Base-by-base conservation (phyloP, 1,140 invertebrate species). In the Metaphire vulgaris region DNA sequence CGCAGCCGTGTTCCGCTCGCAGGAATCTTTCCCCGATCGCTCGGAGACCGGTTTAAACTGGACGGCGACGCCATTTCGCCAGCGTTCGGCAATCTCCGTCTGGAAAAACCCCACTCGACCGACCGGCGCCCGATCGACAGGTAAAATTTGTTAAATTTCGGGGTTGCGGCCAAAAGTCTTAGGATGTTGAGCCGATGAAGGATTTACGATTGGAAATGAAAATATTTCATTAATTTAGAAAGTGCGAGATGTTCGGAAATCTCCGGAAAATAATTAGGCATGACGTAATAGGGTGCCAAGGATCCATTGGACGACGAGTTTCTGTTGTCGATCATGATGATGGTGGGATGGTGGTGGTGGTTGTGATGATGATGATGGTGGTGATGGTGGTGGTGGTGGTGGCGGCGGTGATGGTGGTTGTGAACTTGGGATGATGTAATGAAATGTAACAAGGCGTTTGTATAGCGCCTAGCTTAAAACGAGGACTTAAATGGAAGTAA, bases 351-450 rank as follows among this genome's bases (percentile, higher is more conserved):
- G n/a, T n/a, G n/a, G n/a, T n/a, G n/a, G n/a, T n/a, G n/a, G n/a
- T n/a, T n/a, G n/a, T n/a, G n/a, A n/a, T n/a, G n/a, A n/a, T n/a
- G n/a, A n/a, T n/a, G n/a, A 71, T n/a, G 69, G 69, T 71, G 1
- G 28, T 65, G 32, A 2, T 31, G 2, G 33, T 30, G 68, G 82
- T 80, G 41, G 84, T 87, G 56, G 82, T 84, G 2, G 80, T 86
- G 26, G 79, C 81, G 33, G 81, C 91, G 77, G 89, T 91, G 90
- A 83, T 89, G 93, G 79, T 93, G 92, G 92, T 87, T 92, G 78
- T 92, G 91, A 79, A 86, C 93, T 21, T 93, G 92, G 89, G 91
- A 92, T 85, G 78, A 26, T 66, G 1, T 32, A 71, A 33, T 71
- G 1, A n/a, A 72, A 2, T 68, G 29, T 21, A 21, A 15, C 1